Evolutionary conservation across 1,140 invertebrate genomes (phyloP).

Genomic region (Heliconius congener): DNA sequence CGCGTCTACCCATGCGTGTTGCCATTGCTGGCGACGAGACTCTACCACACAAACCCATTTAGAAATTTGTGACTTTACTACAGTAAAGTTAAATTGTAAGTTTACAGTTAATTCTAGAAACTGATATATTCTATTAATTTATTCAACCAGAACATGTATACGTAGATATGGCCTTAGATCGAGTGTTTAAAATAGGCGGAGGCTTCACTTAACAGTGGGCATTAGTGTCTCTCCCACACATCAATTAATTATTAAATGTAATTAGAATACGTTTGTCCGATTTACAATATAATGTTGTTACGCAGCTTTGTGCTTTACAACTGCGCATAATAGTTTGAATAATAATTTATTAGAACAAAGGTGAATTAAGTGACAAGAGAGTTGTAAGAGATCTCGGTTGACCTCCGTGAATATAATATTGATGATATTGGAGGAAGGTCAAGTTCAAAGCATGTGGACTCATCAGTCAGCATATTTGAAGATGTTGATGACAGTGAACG

Average conservation of each 20-base stretch:
- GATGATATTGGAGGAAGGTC: too few species aligned
- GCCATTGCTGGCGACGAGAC: too few species aligned
- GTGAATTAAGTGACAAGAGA: too few species aligned
- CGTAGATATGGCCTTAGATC: background rate
- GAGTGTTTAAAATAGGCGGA: constrained; percentile 15
- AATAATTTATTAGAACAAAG: too few species aligned
- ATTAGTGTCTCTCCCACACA: constrained; percentile 19
- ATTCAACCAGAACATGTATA: background rate
- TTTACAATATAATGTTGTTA: background rate
- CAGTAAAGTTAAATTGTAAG: background rate
- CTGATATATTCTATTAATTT: background rate
- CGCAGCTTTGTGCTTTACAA: background rate
- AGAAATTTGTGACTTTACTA: background rate
- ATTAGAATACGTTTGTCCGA: constrained; percentile 15
- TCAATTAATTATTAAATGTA: constrained; percentile 23
- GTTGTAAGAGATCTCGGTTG: too few species aligned
- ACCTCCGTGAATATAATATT: too few species aligned
- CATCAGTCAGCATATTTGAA: too few species aligned
- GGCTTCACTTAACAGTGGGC: constrained; percentile 13
- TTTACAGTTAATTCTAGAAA: background rate
- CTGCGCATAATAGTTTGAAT: background rate
- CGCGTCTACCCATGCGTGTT: too few species aligned
- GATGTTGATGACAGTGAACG: too few species aligned
- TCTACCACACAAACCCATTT: too few species aligned
- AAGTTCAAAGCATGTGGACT: too few species aligned